Evolutionary conservation across 2,888 invertebrate species (phyloP), one percentile per base, ranked within the genome.

Genomic region (Neoaliturus tenellus): DNA sequence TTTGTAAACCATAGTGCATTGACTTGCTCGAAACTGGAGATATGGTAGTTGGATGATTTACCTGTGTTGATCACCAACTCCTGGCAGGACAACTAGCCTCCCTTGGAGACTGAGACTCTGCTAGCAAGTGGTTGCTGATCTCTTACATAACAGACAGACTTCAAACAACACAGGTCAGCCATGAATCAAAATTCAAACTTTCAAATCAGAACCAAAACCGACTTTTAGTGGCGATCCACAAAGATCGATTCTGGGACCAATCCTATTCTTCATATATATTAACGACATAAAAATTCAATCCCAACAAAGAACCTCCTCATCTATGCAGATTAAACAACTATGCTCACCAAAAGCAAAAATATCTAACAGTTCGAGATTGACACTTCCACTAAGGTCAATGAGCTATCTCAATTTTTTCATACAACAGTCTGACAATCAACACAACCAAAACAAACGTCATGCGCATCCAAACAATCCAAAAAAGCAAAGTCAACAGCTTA

Each of bases 141-240:
- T n/a, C n/a, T n/a, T 39, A 39, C 39, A 39, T 39, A 12, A 39
- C 39, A 39, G 39, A 39, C 39, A 39, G 39, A 39, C 39, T 39
- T 8, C 39, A 39, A 12, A 39, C 12, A 4, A 17, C 48, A 48
- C 48, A 48, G 17, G 48, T 48, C 48, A 48, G 17, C 48, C n/a
- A 17, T 48, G 48, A 48, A 48, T 48, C 48, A 8, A 48, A 48
- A 48, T 48, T 48, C 48, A 48, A 48, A 17, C n/a, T 48, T 48
- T 48, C 48, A 48, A 48, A 48, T 48, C 48, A 48, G 48, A 48
- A 48, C 48, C n/a, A 48, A 48, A 48, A 48, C n/a, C 48, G n/a
- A 48, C 17, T 17, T 17, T 14, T n/a, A 48, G 48, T 17, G 48
- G 48, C 6, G 48, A 14, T 48, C 48, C 48, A 17, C 48, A 48